Conservation (phyloP, 2,888 invertebrate species). For the Athalia cordata region DNA sequence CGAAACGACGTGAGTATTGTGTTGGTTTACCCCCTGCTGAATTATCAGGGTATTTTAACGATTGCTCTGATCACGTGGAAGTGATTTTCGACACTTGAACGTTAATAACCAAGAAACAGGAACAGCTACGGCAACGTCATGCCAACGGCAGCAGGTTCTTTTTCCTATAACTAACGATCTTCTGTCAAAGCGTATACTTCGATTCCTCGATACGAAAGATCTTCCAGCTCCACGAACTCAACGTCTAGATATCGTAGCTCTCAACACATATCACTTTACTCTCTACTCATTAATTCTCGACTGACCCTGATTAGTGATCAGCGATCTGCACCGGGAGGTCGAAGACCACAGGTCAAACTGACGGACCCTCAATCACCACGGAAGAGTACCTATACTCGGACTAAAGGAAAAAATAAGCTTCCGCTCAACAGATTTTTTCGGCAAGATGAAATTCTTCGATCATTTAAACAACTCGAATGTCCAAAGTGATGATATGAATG, state of each 20-base stretch:
- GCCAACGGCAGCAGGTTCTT: neutral
- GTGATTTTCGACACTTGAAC: constrained; percentile 32
- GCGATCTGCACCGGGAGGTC: constrained; percentile 8
- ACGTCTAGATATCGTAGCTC: too few relatives aligned
- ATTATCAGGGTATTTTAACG: neutral
- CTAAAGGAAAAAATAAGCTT: neutral
- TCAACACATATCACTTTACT: neutral
- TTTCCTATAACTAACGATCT: neutral
- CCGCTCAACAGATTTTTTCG: neutral
- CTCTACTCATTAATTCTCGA: constrained; percentile 7
- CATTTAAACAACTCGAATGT: too few relatives aligned
- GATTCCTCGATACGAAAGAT: constrained; percentile 9
- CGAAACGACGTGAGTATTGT: too few relatives aligned
- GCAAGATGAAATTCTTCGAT: too few relatives aligned
- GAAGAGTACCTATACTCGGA: neutral
- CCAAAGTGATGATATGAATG: too few relatives aligned
- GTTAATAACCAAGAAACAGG: neutral
- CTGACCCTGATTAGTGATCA: constrained; percentile 22
- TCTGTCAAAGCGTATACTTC: constrained; percentile 26
- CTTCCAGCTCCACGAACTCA: too few relatives aligned
- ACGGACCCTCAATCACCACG: neutral
- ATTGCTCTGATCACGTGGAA: constrained; percentile 7
- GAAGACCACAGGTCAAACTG: neutral
- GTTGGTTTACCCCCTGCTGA: too few relatives aligned
- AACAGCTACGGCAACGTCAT: neutral